Evolutionary conservation across 2,113 vertebrate species (phyloP).

Genomic region (Archilochus colubris): DNA sequence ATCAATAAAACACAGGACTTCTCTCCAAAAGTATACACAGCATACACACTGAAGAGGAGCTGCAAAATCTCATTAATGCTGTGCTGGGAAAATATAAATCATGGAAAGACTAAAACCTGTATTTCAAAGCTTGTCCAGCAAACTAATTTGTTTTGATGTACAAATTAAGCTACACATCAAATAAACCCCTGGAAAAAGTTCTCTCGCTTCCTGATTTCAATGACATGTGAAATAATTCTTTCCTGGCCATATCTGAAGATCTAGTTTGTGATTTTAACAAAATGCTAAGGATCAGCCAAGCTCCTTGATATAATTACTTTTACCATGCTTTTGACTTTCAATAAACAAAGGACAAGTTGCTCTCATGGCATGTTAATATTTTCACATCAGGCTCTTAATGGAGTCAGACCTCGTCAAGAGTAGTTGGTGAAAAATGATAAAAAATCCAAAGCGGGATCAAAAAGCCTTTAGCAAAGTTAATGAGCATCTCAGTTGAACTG

Average conservation of each 20-base stretch:
- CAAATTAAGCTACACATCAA: conserved; percentile 20
- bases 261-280: neutral
- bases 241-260: neutral
- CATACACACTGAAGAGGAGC: neutral
- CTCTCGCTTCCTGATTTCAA: neutral
- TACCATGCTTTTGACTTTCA: neutral
- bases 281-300: neutral
- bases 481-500: neutral
- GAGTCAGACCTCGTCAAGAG: neutral
- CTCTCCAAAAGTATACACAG: neutral
- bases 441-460: neutral
- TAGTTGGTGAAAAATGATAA: neutral
- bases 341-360: neutral
- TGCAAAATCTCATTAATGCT: conserved; percentile 39
- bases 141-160: conserved; percentile 9
- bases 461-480: neutral
- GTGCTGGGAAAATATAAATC: neutral
- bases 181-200: conserved; percentile 23
- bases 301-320: neutral
- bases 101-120: neutral
- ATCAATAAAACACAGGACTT: neutral
- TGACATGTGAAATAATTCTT: conserved; percentile 12
- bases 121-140: neutral
- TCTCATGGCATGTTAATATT: neutral
- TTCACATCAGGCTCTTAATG: neutral